Conservation (phyloP, 2,888 invertebrate species). For the Agrenia bidenticulata region DNA sequence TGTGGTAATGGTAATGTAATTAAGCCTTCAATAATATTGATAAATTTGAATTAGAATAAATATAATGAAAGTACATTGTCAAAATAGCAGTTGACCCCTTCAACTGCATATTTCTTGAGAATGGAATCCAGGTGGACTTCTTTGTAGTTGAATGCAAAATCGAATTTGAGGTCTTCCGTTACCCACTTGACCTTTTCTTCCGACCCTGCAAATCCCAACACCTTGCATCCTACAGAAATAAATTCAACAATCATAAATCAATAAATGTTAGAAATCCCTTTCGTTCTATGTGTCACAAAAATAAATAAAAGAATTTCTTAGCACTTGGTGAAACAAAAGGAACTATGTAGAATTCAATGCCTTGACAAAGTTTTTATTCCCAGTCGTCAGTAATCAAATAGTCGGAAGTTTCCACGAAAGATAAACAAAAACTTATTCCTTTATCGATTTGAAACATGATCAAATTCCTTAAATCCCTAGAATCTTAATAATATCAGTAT, state of each 20-base stretch:
- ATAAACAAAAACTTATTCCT: not conserved
- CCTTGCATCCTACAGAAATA: conserved; percentile 61
- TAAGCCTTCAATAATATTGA: not conserved
- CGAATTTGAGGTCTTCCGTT: conserved; percentile 64
- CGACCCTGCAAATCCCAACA: conserved; percentile 71
- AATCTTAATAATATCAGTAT: too few species aligned
- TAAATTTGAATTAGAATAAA: not conserved
- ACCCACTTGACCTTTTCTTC: conserved; percentile 72
- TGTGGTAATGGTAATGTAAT: too few species aligned
- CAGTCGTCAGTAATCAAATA: too few species aligned
- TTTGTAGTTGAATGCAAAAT: conserved; percentile 73
- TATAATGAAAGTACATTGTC: conserved; percentile 65
- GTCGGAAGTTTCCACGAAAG: too few species aligned
- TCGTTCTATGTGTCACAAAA: too few species aligned
- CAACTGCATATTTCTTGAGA: conserved; percentile 65
- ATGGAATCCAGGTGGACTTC: conserved; percentile 61
- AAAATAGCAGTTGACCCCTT: conserved; percentile 75
- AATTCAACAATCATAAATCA: not conserved
- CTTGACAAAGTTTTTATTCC: not conserved
- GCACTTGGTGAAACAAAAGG: not conserved
- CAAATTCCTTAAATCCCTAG: too few species aligned
- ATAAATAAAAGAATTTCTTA: not conserved
- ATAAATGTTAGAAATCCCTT: too few species aligned
- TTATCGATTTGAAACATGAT: not conserved
- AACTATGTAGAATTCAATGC: not conserved